Percentiles rank a stretch among this genome's conserved stretches.
These are phyloP conservation scores for Antheraea mylitta DNA, from an alignment of 1,140 invertebrate genomes.

Conservation along the genomic window DNA sequence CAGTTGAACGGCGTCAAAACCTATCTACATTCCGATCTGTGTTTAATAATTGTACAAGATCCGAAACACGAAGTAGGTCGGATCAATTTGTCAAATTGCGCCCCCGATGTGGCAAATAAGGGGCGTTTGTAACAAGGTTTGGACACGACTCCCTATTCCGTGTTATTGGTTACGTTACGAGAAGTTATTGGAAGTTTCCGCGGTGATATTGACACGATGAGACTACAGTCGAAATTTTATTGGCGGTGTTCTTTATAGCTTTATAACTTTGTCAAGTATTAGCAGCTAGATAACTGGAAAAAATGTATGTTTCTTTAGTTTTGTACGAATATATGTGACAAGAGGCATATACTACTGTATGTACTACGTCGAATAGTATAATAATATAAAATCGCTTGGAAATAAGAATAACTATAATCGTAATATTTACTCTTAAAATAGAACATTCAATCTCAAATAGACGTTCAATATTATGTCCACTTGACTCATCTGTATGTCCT, in stretches of 20 bases:
- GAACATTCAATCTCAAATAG: no score
- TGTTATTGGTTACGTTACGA: neutral
- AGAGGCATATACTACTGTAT: no score
- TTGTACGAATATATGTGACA: no score
- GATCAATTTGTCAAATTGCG: conserved; percentile 53
- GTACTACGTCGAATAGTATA: no score
- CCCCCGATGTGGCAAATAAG: conserved; percentile 22
- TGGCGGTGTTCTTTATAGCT: neutral
- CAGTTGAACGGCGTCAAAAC: conserved; percentile 3
- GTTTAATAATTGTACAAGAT: conserved; percentile 38
- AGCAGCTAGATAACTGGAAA: no score
- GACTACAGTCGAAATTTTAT: neutral
- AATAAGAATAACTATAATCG: no score
- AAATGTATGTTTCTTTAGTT: no score
- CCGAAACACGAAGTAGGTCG: conserved; percentile 24
- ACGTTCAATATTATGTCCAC: no score
- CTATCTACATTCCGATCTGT: conserved; percentile 28
- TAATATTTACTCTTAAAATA: no score
- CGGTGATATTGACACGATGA: neutral
- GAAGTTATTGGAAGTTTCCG: neutral
- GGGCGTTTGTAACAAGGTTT: conserved; percentile 17
- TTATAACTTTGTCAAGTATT: no score
- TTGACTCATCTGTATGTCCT: no score
- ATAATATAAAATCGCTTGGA: no score
- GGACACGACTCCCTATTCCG: conserved; percentile 16